phyloP scores from a whole-genome alignment of 1,140 invertebrate genomes.

The Magallana angulata region DNA sequence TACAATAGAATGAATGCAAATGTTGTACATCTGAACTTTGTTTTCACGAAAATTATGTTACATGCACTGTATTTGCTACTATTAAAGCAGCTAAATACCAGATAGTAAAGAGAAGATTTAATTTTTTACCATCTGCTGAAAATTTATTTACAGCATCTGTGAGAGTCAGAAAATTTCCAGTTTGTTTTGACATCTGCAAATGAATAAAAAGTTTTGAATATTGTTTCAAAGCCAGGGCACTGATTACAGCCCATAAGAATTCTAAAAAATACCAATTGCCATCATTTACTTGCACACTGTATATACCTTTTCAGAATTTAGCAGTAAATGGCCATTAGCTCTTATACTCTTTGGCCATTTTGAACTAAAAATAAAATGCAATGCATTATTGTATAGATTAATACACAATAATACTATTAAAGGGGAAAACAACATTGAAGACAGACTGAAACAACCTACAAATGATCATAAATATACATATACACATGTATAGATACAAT shows the following conservation, averaged over 20 bases:
- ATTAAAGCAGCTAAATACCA: no score
- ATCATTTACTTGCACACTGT: not conserved
- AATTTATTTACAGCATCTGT: slow-evolving; percentile 94
- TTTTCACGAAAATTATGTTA: no score
- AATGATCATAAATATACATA: no score
- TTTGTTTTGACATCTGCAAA: slow-evolving; percentile 97
- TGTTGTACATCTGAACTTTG: no score
- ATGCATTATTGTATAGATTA: not conserved
- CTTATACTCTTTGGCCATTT: slow-evolving; percentile 95
- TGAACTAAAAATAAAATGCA: slow-evolving; percentile 71
- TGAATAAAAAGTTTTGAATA: not conserved
- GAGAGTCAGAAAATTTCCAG: slow-evolving; percentile 98
- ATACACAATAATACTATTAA: no score
- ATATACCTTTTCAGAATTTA: slow-evolving; percentile 95
- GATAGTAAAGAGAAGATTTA: no score
- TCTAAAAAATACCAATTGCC: not conserved
- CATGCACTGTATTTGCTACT: no score
- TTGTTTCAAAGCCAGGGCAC: not conserved
- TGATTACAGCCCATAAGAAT: not conserved
- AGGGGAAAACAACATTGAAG: no score
- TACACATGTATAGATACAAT: no score
- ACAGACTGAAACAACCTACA: no score
- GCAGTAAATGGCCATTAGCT: slow-evolving; percentile 96
- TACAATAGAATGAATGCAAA: no score
- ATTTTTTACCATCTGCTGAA: slow-evolving; percentile 91